Evolutionary conservation across 2,888 invertebrate genomes (phyloP), one percentile per base, ranked within the genome.

Genomic region (Phyto melanocephala): DNA sequence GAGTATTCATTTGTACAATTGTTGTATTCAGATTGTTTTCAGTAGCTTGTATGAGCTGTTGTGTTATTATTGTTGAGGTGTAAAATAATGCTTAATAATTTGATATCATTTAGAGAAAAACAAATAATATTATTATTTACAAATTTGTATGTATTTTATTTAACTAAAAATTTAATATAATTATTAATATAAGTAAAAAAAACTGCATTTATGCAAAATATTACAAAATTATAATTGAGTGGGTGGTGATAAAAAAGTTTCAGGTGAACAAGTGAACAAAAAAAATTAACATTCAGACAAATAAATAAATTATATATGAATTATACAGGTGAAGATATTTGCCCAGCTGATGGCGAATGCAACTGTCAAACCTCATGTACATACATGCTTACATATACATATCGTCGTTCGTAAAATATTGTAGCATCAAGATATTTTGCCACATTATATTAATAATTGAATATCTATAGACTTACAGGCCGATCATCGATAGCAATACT

Each of bases 201-300:
- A 62, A 28, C 63, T 75, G 40, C 63, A 75, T 75, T 80, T 74
- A 68, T 54, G 63, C 68, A 68, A 37, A 68, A 74, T 50, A 75
- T 54, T 5, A 24, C 6, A 56, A 37, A n/a, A 40, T 47, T 52
- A 8, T 33, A 35, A 50, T 60, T 72, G 67, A 52, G 72, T 67
- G 79, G 67, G 63, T 70, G 70, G 67, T 68, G 47, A 40, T 15
- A 15, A 33, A 45, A 47, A 0, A 70, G 60, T 47, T 2, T 20
- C 20, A 65, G 20, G 0, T 22, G 24, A n/a, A 56, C 17, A 33
- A 13, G 40, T 37, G 35, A 24, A 45, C 28, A 33, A 33, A 22
- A 6, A 70, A 28, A 11, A 37, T 45, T 33, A 28, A 17, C 6
- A 15, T 28, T 35, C 35, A 20, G n/a, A n/a, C n/a, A n/a, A n/a